Conservation (phyloP, 1,140 invertebrate genomes). For the Conopomorpha cramerella region DNA sequence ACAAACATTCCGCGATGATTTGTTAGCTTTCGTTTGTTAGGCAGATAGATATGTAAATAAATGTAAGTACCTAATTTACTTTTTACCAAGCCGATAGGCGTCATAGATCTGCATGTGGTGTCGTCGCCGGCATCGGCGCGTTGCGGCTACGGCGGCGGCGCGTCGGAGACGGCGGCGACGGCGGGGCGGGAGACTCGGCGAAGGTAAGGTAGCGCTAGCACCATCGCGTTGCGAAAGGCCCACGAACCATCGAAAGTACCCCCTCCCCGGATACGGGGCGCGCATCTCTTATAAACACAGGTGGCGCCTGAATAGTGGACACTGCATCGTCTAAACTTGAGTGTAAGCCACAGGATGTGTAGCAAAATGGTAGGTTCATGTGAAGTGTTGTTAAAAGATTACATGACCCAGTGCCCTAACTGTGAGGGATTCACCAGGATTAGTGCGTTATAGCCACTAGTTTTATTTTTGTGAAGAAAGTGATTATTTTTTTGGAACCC, state of each 20-base stretch:
- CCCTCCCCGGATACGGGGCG: constrained; percentile 44
- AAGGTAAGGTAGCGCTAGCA: too few relatives aligned
- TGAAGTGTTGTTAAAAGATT: constrained; percentile 3
- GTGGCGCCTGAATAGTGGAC: constrained; percentile 37
- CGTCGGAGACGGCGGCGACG: constrained; percentile 15
- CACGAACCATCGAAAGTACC: constrained; percentile 50
- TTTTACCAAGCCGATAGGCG: too few relatives aligned
- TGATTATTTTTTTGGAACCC: too few relatives aligned
- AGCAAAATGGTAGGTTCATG: constrained; percentile 38
- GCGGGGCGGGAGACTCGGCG: constrained; percentile 16
- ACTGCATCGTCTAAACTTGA: constrained; percentile 32
- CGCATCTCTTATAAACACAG: constrained; percentile 50
- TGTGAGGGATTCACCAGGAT: background rate
- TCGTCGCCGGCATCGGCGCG: constrained; percentile 7
- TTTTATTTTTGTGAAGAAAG: too few relatives aligned
- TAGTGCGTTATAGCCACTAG: background rate
- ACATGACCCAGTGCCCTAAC: constrained; percentile 13
- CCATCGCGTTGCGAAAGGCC: constrained; percentile 43
- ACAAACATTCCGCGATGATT: too few relatives aligned
- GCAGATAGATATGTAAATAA: too few relatives aligned
- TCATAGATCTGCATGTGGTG: too few relatives aligned
- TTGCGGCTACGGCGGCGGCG: constrained; percentile 5
- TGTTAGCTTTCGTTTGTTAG: too few relatives aligned
- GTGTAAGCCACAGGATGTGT: constrained; percentile 38
- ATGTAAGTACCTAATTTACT: too few relatives aligned